phyloP scores from a whole-genome alignment of 2,113 vertebrate genomes.

The Glareola pratincola region DNA sequence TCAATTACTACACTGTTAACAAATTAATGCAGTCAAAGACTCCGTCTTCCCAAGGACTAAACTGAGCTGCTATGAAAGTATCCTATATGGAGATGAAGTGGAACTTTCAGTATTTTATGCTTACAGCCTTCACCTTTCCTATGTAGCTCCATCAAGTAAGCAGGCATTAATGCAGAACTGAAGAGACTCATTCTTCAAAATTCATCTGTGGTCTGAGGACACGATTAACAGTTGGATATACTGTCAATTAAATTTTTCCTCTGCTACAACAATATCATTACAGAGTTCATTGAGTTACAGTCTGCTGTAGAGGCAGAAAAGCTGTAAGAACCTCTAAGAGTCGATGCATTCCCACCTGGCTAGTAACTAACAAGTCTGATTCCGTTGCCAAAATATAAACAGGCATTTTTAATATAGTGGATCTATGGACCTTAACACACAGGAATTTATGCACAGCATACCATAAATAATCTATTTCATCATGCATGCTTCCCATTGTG shows the following conservation, averaged over 20 bases:
- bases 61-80: not conserved
- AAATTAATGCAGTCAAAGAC: not conserved
- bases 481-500: not conserved
- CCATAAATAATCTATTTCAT: not conserved
- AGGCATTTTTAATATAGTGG: not conserved
- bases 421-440: not conserved
- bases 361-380: not conserved
- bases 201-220: not conserved
- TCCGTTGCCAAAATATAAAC: not conserved
- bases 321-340: not conserved
- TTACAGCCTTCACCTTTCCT: not conserved
- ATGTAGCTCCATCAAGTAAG: accelerated
- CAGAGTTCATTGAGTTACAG: not conserved
- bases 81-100: not conserved
- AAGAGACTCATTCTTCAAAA: not conserved
- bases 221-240: not conserved
- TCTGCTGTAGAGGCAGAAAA: not conserved
- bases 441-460: not conserved
- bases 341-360: not conserved
- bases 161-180: not conserved
- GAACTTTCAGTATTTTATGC: not conserved
- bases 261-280: not conserved
- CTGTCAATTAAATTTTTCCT: not conserved
- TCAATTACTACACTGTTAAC: not conserved
- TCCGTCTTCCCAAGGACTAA: not conserved